phyloP scores from a whole-genome alignment of 2,888 invertebrate genomes.

The Congeria kusceri region DNA sequence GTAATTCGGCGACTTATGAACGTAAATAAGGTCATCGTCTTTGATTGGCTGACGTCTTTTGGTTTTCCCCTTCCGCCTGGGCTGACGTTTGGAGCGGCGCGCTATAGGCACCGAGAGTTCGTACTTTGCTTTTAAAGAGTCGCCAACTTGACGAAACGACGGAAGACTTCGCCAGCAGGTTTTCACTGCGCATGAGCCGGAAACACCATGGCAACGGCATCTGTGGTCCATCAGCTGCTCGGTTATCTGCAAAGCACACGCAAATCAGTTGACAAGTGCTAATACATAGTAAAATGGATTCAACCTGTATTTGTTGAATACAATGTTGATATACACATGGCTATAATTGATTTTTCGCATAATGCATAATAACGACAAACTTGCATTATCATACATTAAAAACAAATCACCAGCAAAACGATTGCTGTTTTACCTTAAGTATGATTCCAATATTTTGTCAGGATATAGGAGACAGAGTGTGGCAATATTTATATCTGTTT shows the following conservation, averaged over 20 bases:
- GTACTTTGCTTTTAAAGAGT: constrained; percentile 87
- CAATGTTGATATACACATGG: too few species aligned
- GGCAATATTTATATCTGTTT: too few species aligned
- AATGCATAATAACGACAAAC: too few species aligned
- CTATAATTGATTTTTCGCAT: too few species aligned
- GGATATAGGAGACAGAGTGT: too few species aligned
- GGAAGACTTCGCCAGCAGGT: constrained; percentile 88
- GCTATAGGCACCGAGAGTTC: constrained; percentile 86
- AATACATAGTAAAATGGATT: too few species aligned
- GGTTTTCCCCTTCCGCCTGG: constrained; percentile 85
- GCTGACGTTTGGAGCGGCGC: constrained; percentile 80
- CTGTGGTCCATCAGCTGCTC: constrained; percentile 86
- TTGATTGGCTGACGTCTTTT: constrained; percentile 86
- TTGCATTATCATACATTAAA: too few species aligned
- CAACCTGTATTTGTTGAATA: too few species aligned
- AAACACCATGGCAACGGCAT: constrained; percentile 88
- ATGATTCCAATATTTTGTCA: too few species aligned
- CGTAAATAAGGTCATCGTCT: constrained; percentile 87
- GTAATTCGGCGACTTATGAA: constrained; percentile 88
- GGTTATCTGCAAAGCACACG: constrained; percentile 83
- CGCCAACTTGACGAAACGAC: constrained; percentile 87
- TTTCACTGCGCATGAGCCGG: constrained; percentile 88
- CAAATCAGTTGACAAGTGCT: too few species aligned
- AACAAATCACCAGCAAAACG: too few species aligned
- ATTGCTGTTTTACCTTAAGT: too few species aligned